Conservation (phyloP, 2,797 vertebrate species). For the Lepilemur ruficaudatus region DNA sequence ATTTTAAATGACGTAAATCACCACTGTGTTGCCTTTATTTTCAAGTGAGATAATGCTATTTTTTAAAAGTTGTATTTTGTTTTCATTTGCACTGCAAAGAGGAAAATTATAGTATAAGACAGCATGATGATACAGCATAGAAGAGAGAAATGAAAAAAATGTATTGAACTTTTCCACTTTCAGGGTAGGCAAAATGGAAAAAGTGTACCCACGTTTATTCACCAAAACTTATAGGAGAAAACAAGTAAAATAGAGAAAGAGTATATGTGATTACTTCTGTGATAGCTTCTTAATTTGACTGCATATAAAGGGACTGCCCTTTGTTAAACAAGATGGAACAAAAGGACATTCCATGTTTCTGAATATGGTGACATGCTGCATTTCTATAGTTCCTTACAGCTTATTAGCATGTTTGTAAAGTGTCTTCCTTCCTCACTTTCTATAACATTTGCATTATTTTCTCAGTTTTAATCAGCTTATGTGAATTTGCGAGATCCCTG, state of each 20-base stretch:
- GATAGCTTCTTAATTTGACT: neutral
- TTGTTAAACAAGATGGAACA: neutral
- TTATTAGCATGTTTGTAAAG: neutral
- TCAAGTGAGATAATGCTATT: conserved; percentile 59
- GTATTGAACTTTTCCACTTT: conserved; percentile 27
- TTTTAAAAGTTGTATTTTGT: conserved; percentile 29
- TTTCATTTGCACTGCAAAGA: conserved; percentile 46
- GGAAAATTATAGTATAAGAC: conserved; percentile 30
- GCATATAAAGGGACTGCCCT: neutral
- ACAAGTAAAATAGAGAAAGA: neutral
- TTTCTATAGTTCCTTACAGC: neutral
- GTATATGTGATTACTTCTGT: neutral
- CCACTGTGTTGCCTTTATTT: conserved; percentile 25
- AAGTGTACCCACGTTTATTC: neutral
- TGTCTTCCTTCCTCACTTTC: neutral
- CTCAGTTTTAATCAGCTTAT: neutral
- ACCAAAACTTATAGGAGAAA: neutral
- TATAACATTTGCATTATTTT: conserved; percentile 6
- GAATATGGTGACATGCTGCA: neutral
- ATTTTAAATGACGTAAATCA: conserved; percentile 71
- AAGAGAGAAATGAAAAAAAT: conserved; percentile 19
- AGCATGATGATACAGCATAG: neutral
- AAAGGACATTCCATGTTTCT: neutral
- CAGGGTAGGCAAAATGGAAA: neutral
- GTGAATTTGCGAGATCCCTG: neutral